Base-by-base conservation (phyloP, 2,888 invertebrate genomes). In the Ormyrus labotus region DNA sequence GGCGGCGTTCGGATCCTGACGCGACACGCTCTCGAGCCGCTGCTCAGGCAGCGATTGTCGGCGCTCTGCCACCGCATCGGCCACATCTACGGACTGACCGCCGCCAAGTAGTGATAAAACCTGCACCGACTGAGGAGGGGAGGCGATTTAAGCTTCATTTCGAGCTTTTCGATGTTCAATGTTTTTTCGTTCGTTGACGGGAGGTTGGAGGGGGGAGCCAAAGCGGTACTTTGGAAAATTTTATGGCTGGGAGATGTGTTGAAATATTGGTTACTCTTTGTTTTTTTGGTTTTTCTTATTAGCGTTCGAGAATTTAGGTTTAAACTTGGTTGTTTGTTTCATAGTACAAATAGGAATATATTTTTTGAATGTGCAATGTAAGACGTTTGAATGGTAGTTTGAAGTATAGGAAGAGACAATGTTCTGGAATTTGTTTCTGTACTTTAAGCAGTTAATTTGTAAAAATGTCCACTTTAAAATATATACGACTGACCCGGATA, bases 1-100 rank as follows among this genome's bases (percentile, higher is more conserved):
- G 91, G 92, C 83, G 93, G 93, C 73, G 91, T 94, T 72, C 92
- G 92, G 82, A 91, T 92, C 70, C 90, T 94, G 74, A 92, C 93
- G 45, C 92, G 92, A 80, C 92, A 93, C 85, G 92, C 92, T 11
- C 90, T 92, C 77, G 93, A 93, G 86, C 89, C 92, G 73, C 89
- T 91, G 67, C 90, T 94, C 76, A 92, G 93, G 85, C 92, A 93
- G 83, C 91, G 92, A 74, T 90, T 94, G 60, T 92, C 93, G 13
- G 91, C 92, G 80, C 91, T 93, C 86, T 91, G 93, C 82, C 92
- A 92, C 84, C 91, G 93, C 73, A 91, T 94, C 48, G 92, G 92
- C 48, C 86, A 89, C 55, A 88, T 92, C 78, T 92, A 92, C 84
- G 92, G 92, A 68, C 91, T 92, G 86, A 90, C 70, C 63, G 34